These are phyloP conservation scores for Bibio marci DNA, from an alignment of 2,888 invertebrate genomes.

Conservation along the genomic window DNA sequence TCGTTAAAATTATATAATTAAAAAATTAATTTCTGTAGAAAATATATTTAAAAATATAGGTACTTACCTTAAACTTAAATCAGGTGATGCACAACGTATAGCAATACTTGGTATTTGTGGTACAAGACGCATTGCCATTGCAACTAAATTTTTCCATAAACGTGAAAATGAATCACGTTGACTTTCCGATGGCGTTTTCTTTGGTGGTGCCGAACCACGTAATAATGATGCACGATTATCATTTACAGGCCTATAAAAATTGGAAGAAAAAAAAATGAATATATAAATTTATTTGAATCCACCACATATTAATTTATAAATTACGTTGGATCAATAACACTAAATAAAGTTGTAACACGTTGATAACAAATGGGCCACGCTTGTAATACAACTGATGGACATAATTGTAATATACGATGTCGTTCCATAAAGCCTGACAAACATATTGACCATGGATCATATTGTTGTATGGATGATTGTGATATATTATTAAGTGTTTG, in stretches of 20 bases:
- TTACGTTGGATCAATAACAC: slow-evolving; percentile 88
- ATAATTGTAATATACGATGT: slow-evolving; percentile 61
- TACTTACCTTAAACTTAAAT: slow-evolving; percentile 69
- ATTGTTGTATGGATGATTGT: slow-evolving; percentile 28
- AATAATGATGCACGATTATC: slow-evolving; percentile 91
- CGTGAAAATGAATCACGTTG: slow-evolving; percentile 81
- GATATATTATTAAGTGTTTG: slow-evolving; percentile 25
- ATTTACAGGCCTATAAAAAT: slow-evolving; percentile 63
- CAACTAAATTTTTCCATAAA: slow-evolving; percentile 95
- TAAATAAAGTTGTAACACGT: slow-evolving; percentile 76
- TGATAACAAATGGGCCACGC: slow-evolving; percentile 94
- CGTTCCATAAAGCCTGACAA: slow-evolving; percentile 79
- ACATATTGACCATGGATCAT: slow-evolving; percentile 84
- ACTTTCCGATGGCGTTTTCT: slow-evolving; percentile 76
- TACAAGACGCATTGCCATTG: slow-evolving; percentile 90
- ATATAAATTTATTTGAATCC: not conserved
- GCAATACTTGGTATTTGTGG: slow-evolving; percentile 79
- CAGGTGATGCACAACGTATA: slow-evolving; percentile 82
- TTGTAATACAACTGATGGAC: slow-evolving; percentile 72
- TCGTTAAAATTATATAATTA: no score
- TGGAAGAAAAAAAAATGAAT: slow-evolving; percentile 7
- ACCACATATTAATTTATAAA: slow-evolving; percentile 20
- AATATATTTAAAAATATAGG: no score
- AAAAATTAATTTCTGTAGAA: no score
- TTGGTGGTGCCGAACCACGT: slow-evolving; percentile 68